These are phyloP conservation scores for Ectropis crepuscularia DNA, from an alignment of 2,888 invertebrate species.

Conservation along the genomic window DNA sequence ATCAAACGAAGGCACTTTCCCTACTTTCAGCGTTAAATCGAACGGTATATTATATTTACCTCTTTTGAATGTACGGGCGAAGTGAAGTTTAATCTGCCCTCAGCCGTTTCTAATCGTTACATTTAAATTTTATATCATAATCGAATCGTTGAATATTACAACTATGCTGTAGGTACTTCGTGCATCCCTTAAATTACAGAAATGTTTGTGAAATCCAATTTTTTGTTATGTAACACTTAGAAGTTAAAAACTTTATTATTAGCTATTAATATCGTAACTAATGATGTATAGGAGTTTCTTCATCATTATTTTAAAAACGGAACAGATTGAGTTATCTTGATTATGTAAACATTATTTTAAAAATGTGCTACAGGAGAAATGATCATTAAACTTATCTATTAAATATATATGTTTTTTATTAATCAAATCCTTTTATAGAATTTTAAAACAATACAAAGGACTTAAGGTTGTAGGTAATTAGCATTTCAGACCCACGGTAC, in stretches of 20 bases:
- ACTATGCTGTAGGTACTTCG: slow-evolving; percentile 59
- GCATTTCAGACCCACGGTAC: no score
- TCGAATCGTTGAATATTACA: slow-evolving; percentile 66
- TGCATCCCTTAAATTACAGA: slow-evolving; percentile 58
- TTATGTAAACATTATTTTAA: slow-evolving; percentile 78
- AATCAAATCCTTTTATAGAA: background rate
- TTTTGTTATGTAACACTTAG: slow-evolving; percentile 68
- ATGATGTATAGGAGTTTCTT: slow-evolving; percentile 65
- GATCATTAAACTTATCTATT: slow-evolving; percentile 83
- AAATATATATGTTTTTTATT: slow-evolving; percentile 57
- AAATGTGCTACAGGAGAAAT: slow-evolving; percentile 78
- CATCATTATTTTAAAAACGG: slow-evolving; percentile 58
- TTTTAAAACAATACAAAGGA: no score
- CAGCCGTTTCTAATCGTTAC: slow-evolving; percentile 63
- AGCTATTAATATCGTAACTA: slow-evolving; percentile 58
- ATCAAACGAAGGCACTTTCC: slow-evolving; percentile 48
- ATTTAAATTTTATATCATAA: slow-evolving; percentile 69
- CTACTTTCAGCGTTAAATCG: slow-evolving; percentile 50
- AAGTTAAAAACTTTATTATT: slow-evolving; percentile 58
- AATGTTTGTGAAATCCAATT: slow-evolving; percentile 39
- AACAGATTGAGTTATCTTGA: slow-evolving; percentile 63
- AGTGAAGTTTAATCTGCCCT: slow-evolving; percentile 44
- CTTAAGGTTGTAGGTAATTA: no score
- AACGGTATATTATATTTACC: slow-evolving; percentile 50
- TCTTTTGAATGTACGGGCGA: slow-evolving; percentile 47